Evolutionary conservation across 2,888 invertebrate species (phyloP).

Genomic region (Artemia sinica): DNA sequence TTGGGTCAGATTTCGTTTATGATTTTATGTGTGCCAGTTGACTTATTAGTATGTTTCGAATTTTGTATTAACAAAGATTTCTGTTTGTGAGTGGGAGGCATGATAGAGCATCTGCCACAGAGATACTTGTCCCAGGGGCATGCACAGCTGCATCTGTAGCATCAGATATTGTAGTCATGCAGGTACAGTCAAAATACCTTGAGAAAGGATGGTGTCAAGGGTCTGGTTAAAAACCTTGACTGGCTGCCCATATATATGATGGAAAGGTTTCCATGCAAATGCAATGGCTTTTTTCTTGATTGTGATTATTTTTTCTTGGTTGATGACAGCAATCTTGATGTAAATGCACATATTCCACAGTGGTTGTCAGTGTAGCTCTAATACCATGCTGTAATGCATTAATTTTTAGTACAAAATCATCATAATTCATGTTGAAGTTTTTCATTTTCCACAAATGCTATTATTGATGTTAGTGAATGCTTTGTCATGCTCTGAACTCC

Average conservation of each 20-base stretch:
- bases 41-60: not conserved
- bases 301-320: constrained; percentile 24
- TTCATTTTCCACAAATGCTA: too few species aligned
- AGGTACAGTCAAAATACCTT: constrained; percentile 26
- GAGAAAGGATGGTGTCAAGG: constrained; percentile 26
- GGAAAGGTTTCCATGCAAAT: too few species aligned
- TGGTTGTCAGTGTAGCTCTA: too few species aligned
- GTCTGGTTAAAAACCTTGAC: constrained; percentile 21
- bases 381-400: too few species aligned
- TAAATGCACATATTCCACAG: too few species aligned
- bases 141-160: constrained; percentile 24
- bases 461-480: not conserved
- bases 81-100: constrained; percentile 24
- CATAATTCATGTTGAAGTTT: too few species aligned
- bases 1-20: not conserved
- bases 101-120: constrained; percentile 26
- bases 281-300: constrained; percentile 25
- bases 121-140: constrained; percentile 23
- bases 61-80: not conserved
- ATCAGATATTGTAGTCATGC: constrained; percentile 27
- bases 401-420: too few species aligned
- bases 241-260: too few species aligned
- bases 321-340: too few species aligned
- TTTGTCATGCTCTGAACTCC: not conserved
- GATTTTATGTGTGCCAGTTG: not conserved